Conservation (phyloP, 1,140 invertebrate species). For the Oryzaephilus surinamensis region DNA sequence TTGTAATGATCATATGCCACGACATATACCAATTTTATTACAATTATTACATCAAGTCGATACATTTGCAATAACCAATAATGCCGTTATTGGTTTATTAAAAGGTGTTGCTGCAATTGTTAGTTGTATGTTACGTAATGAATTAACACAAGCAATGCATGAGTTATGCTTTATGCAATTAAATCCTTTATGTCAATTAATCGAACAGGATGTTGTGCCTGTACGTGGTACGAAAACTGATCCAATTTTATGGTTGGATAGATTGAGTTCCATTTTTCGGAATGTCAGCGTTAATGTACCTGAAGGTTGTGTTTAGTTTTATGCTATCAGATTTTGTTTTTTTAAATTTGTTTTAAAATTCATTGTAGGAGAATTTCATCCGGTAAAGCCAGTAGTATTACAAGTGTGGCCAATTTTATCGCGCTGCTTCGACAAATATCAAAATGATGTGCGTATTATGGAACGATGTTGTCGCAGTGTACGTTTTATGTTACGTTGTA, state of each 20-base stretch:
- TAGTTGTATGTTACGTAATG: slow-evolving; percentile 45
- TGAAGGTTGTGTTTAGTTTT: slow-evolving; percentile 30
- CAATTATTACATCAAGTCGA: slow-evolving; percentile 72
- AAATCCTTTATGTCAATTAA: slow-evolving; percentile 50
- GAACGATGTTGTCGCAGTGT: slow-evolving; percentile 85
- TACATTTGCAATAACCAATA: slow-evolving; percentile 65
- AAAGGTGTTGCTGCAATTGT: slow-evolving; percentile 31
- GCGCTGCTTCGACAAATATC: slow-evolving; percentile 61
- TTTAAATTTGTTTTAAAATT: slow-evolving; percentile 1
- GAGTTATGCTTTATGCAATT: slow-evolving; percentile 70
- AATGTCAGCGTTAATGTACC: slow-evolving; percentile 43
- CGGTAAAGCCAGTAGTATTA: slow-evolving; percentile 67
- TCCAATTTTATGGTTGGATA: slow-evolving; percentile 88
- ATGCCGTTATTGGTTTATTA: slow-evolving; percentile 70
- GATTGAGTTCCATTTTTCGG: slow-evolving; percentile 81
- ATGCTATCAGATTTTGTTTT: background rate
- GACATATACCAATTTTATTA: slow-evolving; percentile 71
- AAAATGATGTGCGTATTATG: slow-evolving; percentile 75
- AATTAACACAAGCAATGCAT: slow-evolving; percentile 60
- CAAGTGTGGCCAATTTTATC: slow-evolving; percentile 86
- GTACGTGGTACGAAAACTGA: slow-evolving; percentile 49
- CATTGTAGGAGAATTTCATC: slow-evolving; percentile 53
- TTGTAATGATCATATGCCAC: slow-evolving; percentile 68
- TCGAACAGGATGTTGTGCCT: slow-evolving; percentile 38
- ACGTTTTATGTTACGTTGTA: slow-evolving; percentile 78